A percentile compares a stretch with the other conserved stretches of the same genome.
phyloP scores from a whole-genome alignment of 2,797 vertebrate genomes.

The Rhadinocentrus ornatus region DNA sequence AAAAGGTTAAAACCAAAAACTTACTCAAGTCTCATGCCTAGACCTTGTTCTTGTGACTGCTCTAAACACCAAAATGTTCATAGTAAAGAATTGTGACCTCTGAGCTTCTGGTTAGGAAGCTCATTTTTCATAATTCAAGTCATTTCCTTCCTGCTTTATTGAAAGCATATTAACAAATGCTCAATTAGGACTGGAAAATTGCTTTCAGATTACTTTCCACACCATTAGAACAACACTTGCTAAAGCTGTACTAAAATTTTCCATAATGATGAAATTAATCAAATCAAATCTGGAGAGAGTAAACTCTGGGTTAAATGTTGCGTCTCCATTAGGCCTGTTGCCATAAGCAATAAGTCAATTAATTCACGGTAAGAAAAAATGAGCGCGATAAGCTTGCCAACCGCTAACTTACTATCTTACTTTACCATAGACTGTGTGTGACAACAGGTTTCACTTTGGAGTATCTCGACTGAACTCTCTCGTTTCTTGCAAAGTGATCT shows the following conservation, averaged over 20 bases:
- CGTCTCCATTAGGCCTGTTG: no score
- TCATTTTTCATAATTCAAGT: neutral
- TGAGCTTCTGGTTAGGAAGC: neutral
- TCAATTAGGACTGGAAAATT: neutral
- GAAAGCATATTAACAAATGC: neutral
- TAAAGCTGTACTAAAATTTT: neutral
- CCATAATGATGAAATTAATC: neutral
- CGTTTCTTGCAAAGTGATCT: no score
- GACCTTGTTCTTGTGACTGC: neutral
- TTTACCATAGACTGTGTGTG: no score
- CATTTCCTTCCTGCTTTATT: neutral
- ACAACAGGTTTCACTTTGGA: no score
- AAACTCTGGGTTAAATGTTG: conserved; percentile 14
- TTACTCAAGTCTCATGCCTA: neutral
- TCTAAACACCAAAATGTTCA: neutral
- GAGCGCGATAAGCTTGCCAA: no score
- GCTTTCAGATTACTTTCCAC: neutral
- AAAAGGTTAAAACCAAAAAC: no score
- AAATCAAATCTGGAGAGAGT: neutral
- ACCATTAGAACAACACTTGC: neutral
- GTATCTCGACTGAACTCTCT: no score
- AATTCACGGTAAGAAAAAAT: no score
- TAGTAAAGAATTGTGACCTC: neutral
- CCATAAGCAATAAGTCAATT: no score
- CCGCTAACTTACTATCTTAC: no score